Base-by-base conservation (phyloP, 1,140 invertebrate species). In the Diploscapter pachys region DNA sequence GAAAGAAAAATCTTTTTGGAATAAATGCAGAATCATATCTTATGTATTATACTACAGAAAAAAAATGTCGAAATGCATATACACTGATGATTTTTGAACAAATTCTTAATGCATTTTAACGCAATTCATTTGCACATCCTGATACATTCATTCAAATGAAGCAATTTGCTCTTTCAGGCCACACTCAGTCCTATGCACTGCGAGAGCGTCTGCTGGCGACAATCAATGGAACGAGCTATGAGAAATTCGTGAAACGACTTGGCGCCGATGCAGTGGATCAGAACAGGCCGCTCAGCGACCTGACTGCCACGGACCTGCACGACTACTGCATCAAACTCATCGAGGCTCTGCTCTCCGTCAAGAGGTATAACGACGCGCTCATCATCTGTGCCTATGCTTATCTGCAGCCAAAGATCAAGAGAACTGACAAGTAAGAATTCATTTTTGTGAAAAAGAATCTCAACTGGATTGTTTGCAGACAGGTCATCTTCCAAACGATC, bases 301-400 rank as follows among this genome's bases (percentile, higher is more conserved):
- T 68, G 11, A 55, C 2, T 48, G 66, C 50, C 5, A 53, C 8
- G 6, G 68, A 82, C 53, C 54, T 85, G 11, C 84, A 85, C 61
- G 83, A 85, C 54, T 85, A 82, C 55, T 83, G 78, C 9, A 63
- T 85, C 9, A 81, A 81, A 70, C 63, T 85, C 54, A 71, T 83
- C 13, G 84, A 85, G 71, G 66, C 66, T 63, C 63, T 84, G 4
- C 63, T 79, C 51, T 65, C 75, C 48, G 59, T 76, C 57, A 64
- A 75, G 31, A 70, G 73, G 48, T 73, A 72, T 65, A 54, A 73
- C 50, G 84, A 85, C 59, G 76, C 80, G 55, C 75, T 84, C 9
- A 66, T 79, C 57, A 79, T 85, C 55, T 81, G 83, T 72, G 83
- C 81, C 65, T 85, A 84, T 67, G 81, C 84, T 11, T 84, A 78